A percentile compares a stretch with the other conserved stretches of the same genome.
phyloP scores from a whole-genome alignment of 2,113 vertebrate species.

The Ciconia stormi region DNA sequence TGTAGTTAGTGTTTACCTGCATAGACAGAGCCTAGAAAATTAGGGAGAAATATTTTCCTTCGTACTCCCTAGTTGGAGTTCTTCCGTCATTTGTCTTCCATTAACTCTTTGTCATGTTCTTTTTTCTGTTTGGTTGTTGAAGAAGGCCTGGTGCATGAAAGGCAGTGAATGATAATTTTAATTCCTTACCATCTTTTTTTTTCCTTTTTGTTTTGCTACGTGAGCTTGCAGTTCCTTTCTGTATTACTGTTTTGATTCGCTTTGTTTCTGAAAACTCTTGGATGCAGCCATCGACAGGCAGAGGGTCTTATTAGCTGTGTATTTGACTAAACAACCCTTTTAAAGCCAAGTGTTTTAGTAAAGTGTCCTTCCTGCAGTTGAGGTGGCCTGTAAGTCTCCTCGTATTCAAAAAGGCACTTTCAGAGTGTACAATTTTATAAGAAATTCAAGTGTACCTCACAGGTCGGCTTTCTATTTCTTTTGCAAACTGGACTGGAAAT shows the following conservation, averaged over 20 bases:
- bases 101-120: neutral
- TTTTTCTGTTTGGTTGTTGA: neutral
- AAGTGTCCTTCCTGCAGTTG: neutral
- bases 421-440: neutral
- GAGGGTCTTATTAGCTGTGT: neutral
- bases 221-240: neutral
- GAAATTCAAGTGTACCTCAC: neutral
- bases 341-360: neutral
- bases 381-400: neutral
- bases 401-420: neutral
- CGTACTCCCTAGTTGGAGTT: neutral
- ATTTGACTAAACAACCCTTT: neutral
- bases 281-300: neutral
- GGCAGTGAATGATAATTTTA: neutral
- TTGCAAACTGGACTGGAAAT: neutral
- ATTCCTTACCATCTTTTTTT: neutral
- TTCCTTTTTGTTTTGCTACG: neutral
- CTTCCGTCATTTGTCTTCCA: neutral
- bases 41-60: neutral
- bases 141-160: neutral
- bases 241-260: neutral
- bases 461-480: neutral
- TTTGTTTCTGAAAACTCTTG: neutral
- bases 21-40: neutral
- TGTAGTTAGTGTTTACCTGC: neutral